Evolutionary conservation across 2,888 invertebrate species (phyloP).

Genomic region (Strigamia crassipes): DNA sequence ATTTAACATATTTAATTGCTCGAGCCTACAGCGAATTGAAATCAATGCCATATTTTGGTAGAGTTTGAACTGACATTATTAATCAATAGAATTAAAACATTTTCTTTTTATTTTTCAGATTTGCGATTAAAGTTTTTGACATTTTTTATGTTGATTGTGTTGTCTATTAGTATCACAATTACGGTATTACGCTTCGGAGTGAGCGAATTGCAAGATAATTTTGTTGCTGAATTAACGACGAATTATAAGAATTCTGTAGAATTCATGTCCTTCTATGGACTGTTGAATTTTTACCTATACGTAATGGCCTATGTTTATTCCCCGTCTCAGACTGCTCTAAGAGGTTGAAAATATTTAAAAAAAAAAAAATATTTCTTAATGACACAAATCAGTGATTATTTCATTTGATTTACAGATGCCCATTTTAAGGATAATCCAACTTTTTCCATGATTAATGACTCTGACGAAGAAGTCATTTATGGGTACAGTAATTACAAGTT

Average conservation of each 20-base stretch:
- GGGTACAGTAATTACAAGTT: constrained; percentile 63
- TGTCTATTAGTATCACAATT: constrained; percentile 73
- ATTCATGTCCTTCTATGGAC: constrained; percentile 92
- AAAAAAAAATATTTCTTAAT: no score
- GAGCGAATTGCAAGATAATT: constrained; percentile 89
- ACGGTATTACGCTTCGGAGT: constrained; percentile 84
- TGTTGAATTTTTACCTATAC: constrained; percentile 91
- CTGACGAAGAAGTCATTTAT: constrained; percentile 94
- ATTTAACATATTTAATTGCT: constrained; percentile 79
- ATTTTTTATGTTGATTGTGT: constrained; percentile 78
- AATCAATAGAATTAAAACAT: background rate
- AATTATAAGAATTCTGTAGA: constrained; percentile 90
- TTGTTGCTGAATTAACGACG: constrained; percentile 83
- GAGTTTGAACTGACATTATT: constrained; percentile 56
- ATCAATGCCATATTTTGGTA: constrained; percentile 97
- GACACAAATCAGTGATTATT: background rate
- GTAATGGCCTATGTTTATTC: constrained; percentile 94
- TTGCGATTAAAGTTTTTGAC: constrained; percentile 89
- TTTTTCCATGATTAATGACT: constrained; percentile 98
- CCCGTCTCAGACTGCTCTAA: constrained; percentile 77
- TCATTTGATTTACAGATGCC: constrained; percentile 69
- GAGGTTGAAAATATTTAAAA: constrained; percentile 66
- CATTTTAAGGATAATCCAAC: constrained; percentile 96
- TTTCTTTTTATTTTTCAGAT: constrained; percentile 66
- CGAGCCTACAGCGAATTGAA: constrained; percentile 91